Evolutionary conservation across 2,888 invertebrate genomes (phyloP).

Genomic region (Xestobium rufovillosum): DNA sequence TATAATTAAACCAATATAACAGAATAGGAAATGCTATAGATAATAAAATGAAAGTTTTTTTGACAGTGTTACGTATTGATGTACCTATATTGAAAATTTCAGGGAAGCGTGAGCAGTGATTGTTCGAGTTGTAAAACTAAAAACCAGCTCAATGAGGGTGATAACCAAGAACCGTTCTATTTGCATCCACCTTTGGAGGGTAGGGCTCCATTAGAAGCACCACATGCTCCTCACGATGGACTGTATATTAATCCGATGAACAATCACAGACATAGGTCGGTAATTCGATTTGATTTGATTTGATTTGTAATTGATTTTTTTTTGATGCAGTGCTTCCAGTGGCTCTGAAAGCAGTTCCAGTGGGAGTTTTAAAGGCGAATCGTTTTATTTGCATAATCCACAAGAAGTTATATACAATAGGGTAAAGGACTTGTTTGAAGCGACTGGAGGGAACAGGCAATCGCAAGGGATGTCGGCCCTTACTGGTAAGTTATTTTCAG

Average conservation of each 20-base stretch:
- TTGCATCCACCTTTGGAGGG: constrained; percentile 59
- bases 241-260: constrained; percentile 81
- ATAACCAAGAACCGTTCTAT: constrained; percentile 59
- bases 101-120: constrained; percentile 25
- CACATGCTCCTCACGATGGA: constrained; percentile 62
- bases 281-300: constrained; percentile 4
- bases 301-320: constrained; percentile 16
- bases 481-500: constrained; percentile 33
- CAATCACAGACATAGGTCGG: constrained; percentile 39
- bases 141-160: constrained; percentile 36
- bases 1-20: constrained; percentile 3
- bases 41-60: too few relatives aligned
- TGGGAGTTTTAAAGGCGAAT: constrained; percentile 54
- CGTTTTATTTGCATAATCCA: constrained; percentile 80
- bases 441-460: constrained; percentile 37
- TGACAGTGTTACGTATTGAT: too few relatives aligned
- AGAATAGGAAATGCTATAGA: too few relatives aligned
- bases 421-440: constrained; percentile 74
- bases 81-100: too few relatives aligned
- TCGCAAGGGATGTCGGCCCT: constrained; percentile 43
- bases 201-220: constrained; percentile 35
- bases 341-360: constrained; percentile 41
- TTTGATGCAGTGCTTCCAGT: constrained; percentile 36
- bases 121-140: constrained; percentile 40
- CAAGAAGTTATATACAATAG: constrained; percentile 76